These are phyloP conservation scores for Alethe diademata DNA, from an alignment of 2,113 vertebrate genomes.

Conservation along the genomic window DNA sequence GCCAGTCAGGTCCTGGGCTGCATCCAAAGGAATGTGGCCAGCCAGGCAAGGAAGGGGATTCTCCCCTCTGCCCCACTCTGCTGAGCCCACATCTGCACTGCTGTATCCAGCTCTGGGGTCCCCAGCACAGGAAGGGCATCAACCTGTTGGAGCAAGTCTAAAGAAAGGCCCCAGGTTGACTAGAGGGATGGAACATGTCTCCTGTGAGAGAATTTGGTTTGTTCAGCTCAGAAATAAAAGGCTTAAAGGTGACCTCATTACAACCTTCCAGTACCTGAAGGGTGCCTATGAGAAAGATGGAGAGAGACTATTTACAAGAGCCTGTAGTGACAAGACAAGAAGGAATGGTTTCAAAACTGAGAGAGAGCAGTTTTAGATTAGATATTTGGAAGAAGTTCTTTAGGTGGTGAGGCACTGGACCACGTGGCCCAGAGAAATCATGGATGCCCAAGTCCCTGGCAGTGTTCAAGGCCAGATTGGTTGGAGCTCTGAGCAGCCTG, in stretches of 20 bases:
- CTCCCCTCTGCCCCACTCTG: background rate
- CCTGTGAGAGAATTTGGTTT: background rate
- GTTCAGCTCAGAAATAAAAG: background rate
- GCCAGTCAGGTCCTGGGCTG: too few relatives aligned
- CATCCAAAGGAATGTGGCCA: background rate
- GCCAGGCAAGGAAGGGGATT: fast-evolving
- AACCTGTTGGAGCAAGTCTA: background rate
- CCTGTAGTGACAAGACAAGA: background rate
- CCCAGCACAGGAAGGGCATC: background rate
- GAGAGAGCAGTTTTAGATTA: background rate
- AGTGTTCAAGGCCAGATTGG: background rate
- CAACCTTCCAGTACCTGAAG: background rate
- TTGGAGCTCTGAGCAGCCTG: background rate
- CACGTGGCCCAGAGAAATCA: background rate
- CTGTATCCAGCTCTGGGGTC: background rate
- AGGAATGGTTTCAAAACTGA: background rate
- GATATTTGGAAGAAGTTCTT: background rate
- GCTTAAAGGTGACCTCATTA: background rate
- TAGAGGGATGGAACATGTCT: background rate
- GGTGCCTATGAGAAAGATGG: background rate
- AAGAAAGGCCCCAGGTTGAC: background rate
- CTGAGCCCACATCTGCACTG: background rate
- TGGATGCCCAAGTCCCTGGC: background rate
- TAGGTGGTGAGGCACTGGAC: background rate
- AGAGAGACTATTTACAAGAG: background rate